phyloP scores from a whole-genome alignment of 2,113 vertebrate species.

The Salvator merianae region DNA sequence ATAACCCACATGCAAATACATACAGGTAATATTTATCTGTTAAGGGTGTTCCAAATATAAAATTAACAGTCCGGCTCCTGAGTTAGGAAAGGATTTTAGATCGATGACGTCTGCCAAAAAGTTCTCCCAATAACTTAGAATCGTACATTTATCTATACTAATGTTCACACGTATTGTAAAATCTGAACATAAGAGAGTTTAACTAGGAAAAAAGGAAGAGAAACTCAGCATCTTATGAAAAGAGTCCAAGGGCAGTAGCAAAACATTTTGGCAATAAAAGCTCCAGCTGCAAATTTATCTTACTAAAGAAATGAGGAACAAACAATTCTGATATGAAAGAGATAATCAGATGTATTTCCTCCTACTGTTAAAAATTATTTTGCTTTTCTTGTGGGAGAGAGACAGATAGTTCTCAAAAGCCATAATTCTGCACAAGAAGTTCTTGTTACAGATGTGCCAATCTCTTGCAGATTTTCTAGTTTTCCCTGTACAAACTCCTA shows the following conservation, averaged over 20 bases:
- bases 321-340: slow-evolving; percentile 13
- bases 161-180: not conserved
- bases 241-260: not conserved
- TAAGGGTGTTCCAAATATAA: not conserved
- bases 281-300: not conserved
- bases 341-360: not conserved
- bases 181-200: not conserved
- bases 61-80: not conserved
- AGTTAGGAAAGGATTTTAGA: not conserved
- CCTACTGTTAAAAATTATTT: not conserved
- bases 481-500: not conserved
- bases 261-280: not conserved
- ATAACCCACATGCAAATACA: not conserved
- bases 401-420: not conserved
- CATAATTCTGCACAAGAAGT: slow-evolving; percentile 10
- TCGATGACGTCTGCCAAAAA: not conserved
- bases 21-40: not conserved
- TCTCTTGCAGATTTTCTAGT: slow-evolving; percentile 13
- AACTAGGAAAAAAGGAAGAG: not conserved
- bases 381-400: not conserved
- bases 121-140: not conserved
- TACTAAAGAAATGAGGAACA: slow-evolving; percentile 3
- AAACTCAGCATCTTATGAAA: not conserved
- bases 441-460: not conserved
- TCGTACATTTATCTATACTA: not conserved